A percentile compares a stretch with the other conserved stretches of the same genome.
Conservation (phyloP, 2,113 vertebrate genomes). For the Pelodiscus sinensis region DNA sequence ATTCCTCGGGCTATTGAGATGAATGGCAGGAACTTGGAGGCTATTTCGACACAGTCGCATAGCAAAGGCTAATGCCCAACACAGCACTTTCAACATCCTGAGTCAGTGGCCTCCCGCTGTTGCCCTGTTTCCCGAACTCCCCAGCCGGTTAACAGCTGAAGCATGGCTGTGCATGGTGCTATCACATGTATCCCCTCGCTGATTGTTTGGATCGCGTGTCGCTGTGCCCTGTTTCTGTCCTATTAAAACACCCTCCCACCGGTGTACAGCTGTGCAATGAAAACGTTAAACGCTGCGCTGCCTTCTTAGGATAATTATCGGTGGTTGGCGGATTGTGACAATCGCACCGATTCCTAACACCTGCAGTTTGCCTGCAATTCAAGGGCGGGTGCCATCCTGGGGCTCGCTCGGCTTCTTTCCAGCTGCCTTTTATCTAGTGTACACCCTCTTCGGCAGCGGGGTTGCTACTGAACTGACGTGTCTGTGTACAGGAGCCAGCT, state of each 20-base stretch:
- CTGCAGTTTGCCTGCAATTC: conserved; percentile 46
- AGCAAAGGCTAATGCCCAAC: no score
- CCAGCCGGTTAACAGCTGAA: background rate
- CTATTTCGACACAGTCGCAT: background rate
- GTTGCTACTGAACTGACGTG: background rate
- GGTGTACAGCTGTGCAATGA: conserved; percentile 9
- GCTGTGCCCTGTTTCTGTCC: background rate
- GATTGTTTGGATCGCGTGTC: background rate
- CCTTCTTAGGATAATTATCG: conserved; percentile 17
- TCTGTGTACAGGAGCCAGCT: fast-evolving
- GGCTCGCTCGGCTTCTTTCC: conserved; percentile 13
- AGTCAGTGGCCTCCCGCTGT: fast-evolving
- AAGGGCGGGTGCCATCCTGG: background rate
- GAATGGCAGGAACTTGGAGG: background rate
- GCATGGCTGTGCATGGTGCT: fast-evolving
- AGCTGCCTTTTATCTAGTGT: conserved; percentile 13
- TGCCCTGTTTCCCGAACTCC: background rate
- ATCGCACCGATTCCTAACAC: no score
- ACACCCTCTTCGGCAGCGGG: background rate
- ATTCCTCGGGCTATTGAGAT: background rate
- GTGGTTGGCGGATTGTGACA: no score
- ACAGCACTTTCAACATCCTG: fast-evolving
- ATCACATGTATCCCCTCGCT: background rate
- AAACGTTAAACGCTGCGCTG: background rate
- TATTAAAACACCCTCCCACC: background rate